Evolutionary conservation across 2,888 invertebrate genomes (phyloP).

Genomic region (Notodonta ziczac): DNA sequence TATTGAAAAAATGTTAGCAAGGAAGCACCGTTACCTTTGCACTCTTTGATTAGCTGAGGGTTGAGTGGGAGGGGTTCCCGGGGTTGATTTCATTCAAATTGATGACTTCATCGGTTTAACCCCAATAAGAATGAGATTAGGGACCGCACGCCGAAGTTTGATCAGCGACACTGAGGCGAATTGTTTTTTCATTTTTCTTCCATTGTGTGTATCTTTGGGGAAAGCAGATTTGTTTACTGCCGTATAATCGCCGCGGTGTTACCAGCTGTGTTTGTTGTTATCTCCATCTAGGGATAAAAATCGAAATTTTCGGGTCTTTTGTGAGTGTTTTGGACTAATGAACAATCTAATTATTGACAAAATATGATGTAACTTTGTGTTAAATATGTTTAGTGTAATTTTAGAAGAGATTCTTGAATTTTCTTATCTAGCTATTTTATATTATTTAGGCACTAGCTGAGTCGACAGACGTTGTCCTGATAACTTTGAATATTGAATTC

Average conservation of each 20-base stretch:
- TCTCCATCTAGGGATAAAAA: neutral
- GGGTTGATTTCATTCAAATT: slow-evolving; percentile 71
- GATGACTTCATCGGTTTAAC: slow-evolving; percentile 77
- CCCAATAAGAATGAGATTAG: slow-evolving; percentile 70
- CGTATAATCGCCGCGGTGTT: neutral
- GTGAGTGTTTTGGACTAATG: too few relatives aligned
- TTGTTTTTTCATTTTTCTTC: slow-evolving; percentile 56
- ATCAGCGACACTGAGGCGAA: slow-evolving; percentile 62
- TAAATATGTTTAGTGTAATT: too few relatives aligned
- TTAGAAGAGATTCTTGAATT: too few relatives aligned
- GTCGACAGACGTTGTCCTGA: too few relatives aligned
- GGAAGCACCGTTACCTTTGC: slow-evolving; percentile 52
- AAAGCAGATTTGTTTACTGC: neutral
- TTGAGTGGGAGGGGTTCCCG: slow-evolving; percentile 46
- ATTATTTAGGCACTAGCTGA: too few relatives aligned
- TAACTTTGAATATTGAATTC: too few relatives aligned
- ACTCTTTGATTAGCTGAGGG: slow-evolving; percentile 68
- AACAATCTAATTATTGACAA: too few relatives aligned
- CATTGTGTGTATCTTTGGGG: slow-evolving; percentile 19
- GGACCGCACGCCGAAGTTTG: slow-evolving; percentile 59
- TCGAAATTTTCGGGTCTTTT: too few relatives aligned
- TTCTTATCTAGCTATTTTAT: too few relatives aligned
- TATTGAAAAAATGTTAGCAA: slow-evolving; percentile 41
- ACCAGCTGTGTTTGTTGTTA: too few relatives aligned
- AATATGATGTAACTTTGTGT: too few relatives aligned